Base-by-base conservation (phyloP, 2,113 vertebrate species). In the Lamprologus callipterus region DNA sequence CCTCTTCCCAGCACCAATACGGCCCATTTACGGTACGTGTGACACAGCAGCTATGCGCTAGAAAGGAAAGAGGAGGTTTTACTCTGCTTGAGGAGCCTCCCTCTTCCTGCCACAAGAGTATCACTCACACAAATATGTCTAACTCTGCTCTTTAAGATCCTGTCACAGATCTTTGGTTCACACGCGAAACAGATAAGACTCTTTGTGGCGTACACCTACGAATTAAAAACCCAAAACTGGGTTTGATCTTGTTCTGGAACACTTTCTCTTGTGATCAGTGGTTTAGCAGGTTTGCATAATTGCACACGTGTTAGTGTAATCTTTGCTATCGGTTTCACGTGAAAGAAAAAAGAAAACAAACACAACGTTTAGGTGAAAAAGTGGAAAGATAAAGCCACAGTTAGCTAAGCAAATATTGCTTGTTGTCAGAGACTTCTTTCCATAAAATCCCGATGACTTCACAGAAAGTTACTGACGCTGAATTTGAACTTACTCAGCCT, bases 1-100 rank as follows among this genome's bases (percentile, higher is more conserved):
- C 8, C 51, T 81, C 80, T 93, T 94, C 92, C 91, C 89, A 93
- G 90, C 91, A 92, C 85, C 40, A 8, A 21, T 54, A 3, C 45
- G 3, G 49, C 10, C 54, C 6, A 35, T 87, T 95, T 95, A 94
- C 94, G 81, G 94, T 93, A 94, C 14, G 65, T 54, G 81, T 92
- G 92, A 94, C 89, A 90, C 73, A 90, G 81, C 88, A 88, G 65
- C 85, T 85, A 47, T 73, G 87, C 89, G 26, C 51, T 11, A 65
- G 81, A 88, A 85, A 92, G 88, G 91, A 92, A 93, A 91, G 53
- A 87, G 84, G 83, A 93, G 88, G 87, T 83, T 60, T 37, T 11
- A 6, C 45, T 60, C n/a, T 8, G 51, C 53, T 60, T 3, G n/a
- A 23, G 7, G 57, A 83, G 63, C 82, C 88, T 80, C 58, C 63